These are phyloP conservation scores for Phyllotreta striolata DNA, from an alignment of 2,888 invertebrate genomes.

Conservation along the genomic window DNA sequence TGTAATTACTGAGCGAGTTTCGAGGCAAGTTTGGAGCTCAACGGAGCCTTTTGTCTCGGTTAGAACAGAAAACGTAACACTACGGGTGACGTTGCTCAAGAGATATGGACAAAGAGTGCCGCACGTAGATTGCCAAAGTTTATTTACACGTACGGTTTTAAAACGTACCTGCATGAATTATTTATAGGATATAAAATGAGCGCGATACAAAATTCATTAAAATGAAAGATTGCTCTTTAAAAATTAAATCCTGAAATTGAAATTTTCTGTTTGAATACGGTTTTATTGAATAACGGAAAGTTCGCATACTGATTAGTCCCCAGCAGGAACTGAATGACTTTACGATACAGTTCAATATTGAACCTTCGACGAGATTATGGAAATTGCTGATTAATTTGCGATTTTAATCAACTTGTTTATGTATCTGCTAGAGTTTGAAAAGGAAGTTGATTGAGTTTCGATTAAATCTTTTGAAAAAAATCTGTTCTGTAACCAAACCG, in stretches of 20 bases:
- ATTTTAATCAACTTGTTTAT: slow-evolving; percentile 4
- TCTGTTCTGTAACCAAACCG: no score
- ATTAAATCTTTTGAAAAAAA: no score
- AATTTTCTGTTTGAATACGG: no score
- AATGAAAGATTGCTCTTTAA: no score
- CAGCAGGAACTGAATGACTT: not conserved
- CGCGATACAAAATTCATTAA: no score
- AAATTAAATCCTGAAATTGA: no score
- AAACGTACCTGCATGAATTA: no score
- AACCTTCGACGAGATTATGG: slow-evolving; percentile 3
- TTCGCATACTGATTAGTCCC: no score
- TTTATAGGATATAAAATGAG: no score
- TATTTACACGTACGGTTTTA: not conserved
- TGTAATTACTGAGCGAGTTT: slow-evolving; percentile 13
- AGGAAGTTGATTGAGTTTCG: no score
- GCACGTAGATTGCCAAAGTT: not conserved
- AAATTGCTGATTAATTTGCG: slow-evolving; percentile 7
- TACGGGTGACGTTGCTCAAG: slow-evolving; percentile 1
- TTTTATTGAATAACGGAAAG: no score
- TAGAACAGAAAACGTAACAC: not conserved
- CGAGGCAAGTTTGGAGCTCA: not conserved
- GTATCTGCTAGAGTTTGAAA: not conserved
- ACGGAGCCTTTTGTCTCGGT: slow-evolving; percentile 1
- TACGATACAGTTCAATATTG: slow-evolving; percentile 7
- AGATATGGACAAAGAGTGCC: not conserved